Percentiles rank a stretch among this genome's conserved stretches.
These are phyloP conservation scores for Brachionus sp. DNA, from an alignment of 1,140 invertebrate genomes.

Conservation along the genomic window DNA sequence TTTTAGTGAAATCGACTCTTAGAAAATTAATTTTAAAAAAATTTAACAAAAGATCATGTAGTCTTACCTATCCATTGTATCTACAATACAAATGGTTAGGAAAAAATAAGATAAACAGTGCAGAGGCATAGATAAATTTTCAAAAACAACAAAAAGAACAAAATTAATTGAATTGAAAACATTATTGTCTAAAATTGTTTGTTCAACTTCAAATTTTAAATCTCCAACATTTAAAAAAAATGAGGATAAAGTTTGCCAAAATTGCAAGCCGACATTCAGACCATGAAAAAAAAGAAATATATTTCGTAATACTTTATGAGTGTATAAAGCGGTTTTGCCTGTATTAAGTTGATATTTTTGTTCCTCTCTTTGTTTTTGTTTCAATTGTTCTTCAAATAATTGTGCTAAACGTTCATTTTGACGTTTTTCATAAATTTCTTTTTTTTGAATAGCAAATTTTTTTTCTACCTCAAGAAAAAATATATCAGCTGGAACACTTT, in stretches of 20 bases:
- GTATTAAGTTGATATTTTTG: conserved; percentile 27
- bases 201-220: not conserved
- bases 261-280: conserved; percentile 18
- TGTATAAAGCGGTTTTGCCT: conserved; percentile 4
- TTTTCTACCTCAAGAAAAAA: conserved; percentile 38
- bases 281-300: conserved; percentile 38
- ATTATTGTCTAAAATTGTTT: not conserved
- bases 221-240: not conserved
- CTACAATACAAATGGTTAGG: conserved; percentile 20
- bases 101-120: conserved; percentile 45
- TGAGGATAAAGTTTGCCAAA: not conserved
- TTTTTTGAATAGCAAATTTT: conserved; percentile 29
- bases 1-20: conserved; percentile 35
- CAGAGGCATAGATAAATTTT: conserved; percentile 24
- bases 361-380: conserved; percentile 40
- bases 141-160: not conserved
- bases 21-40: too few species aligned
- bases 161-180: not conserved
- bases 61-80: conserved; percentile 20
- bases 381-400: conserved; percentile 8
- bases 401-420: conserved; percentile 28
- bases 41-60: not conserved
- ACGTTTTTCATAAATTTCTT: conserved; percentile 14
- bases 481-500: conserved; percentile 40
- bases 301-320: not conserved